Evolutionary conservation across 2,113 vertebrate species (phyloP).

Genomic region (Kryptolebias marmoratus): DNA sequence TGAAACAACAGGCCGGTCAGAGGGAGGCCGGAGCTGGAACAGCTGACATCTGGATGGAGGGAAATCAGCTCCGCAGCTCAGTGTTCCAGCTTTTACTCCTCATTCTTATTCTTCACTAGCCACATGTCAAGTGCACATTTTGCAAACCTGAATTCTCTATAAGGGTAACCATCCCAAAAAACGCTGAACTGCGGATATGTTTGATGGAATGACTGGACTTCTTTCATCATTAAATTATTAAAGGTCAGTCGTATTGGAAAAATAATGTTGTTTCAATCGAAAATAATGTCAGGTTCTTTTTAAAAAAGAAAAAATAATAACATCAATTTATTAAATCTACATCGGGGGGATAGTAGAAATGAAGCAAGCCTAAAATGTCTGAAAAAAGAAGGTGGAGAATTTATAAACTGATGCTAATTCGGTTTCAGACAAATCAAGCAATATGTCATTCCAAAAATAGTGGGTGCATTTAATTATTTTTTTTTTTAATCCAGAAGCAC

Average conservation of each 20-base stretch:
- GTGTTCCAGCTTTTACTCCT: conserved; percentile 45
- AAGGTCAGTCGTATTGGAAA: not conserved
- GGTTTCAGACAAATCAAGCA: too few species aligned
- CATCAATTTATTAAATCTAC: too few species aligned
- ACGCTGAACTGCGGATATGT: not conserved
- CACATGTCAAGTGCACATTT: conserved; percentile 6
- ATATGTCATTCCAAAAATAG: too few species aligned
- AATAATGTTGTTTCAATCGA: too few species aligned
- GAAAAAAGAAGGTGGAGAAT: too few species aligned
- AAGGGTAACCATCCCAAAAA: not conserved
- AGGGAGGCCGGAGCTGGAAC: conserved; percentile 72
- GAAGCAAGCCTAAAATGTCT: too few species aligned
- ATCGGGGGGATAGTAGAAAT: too few species aligned
- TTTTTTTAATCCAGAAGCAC: too few species aligned
- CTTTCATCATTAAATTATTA: not conserved
- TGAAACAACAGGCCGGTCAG: conserved; percentile 81
- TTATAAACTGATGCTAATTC: too few species aligned
- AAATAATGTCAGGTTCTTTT: too few species aligned
- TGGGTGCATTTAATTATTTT: too few species aligned
- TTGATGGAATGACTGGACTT: not conserved
- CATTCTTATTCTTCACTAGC: conserved; percentile 40
- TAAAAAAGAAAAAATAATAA: too few species aligned
- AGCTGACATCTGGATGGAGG: conserved; percentile 76
- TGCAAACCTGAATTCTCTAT: not conserved
- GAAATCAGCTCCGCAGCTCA: conserved; percentile 65